These are phyloP conservation scores for Protobothrops flavoviridis DNA, from an alignment of 2,113 vertebrate species.

Conservation along the genomic window DNA sequence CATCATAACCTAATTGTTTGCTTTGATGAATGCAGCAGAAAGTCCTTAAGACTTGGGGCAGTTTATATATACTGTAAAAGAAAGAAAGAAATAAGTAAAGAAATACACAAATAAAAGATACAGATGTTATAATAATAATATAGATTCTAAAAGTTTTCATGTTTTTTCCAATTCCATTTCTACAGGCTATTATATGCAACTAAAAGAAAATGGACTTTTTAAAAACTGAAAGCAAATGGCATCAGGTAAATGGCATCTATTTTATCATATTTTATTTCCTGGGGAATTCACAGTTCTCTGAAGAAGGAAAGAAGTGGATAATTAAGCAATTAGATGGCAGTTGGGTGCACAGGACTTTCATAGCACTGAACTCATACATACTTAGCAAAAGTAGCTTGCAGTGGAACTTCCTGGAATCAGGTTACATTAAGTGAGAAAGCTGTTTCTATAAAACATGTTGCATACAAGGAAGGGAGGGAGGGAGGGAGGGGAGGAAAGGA, in stretches of 20 bases:
- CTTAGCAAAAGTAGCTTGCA: constrained; percentile 31
- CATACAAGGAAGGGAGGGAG: background rate
- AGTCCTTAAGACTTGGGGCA: background rate
- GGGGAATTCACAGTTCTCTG: constrained; percentile 30
- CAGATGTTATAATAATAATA: background rate
- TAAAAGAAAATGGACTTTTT: background rate
- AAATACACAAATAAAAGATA: background rate
- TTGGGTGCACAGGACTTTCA: background rate
- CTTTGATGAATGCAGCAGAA: background rate
- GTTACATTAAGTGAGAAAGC: background rate
- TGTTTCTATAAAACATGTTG: background rate
- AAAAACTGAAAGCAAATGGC: background rate
- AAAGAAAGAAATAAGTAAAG: background rate
- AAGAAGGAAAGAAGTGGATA: constrained; percentile 39
- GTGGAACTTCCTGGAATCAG: constrained; percentile 10
- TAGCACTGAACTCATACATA: background rate
- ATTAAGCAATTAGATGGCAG: constrained; percentile 46
- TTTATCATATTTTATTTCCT: constrained; percentile 27
- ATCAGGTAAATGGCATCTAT: constrained; percentile 1
- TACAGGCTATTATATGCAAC: background rate
- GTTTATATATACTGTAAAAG: background rate
- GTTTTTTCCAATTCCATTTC: background rate
- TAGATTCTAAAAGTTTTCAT: background rate
- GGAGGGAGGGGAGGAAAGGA: no score
- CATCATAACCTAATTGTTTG: no score